Base-by-base conservation (phyloP, 2,888 invertebrate genomes). In the Sturmia bella region DNA sequence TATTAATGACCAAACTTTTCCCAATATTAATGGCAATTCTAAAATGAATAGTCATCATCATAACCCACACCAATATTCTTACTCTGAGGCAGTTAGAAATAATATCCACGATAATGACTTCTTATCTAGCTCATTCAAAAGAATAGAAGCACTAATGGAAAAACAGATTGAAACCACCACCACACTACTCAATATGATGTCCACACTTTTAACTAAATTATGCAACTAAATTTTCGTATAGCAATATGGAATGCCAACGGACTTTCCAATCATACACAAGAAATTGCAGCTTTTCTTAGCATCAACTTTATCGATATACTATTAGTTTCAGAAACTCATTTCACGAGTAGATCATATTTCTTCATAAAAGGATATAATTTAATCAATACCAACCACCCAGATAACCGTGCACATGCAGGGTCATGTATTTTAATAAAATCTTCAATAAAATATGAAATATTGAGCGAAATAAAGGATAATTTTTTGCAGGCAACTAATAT, bases 301-400 rank as follows among this genome's bases (percentile, higher is more conserved):
- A 50, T 7, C 32, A 45, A 76, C 32, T 45, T 57, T 12, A 66
- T 75, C 9, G 68, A 76, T 19, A 68, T 69, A 41, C 45, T 17
- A 24, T 37, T 75, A 54, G 56, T 76, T n/a, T 59, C 68, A 37
- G 59, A 77, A 69, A 70, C 61, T 41, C 54, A 61, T 54, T 77
- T 70, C 19, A 77, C 27, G 17, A 61, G 57, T 17, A 61, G 37
- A 52, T 37, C 27, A 27, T 76, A 68, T 48, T 76, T 68, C 19
- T 19, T 32, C n/a, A 37, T 37, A 37, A 39, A 41, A 45, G 68
- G 68, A 11, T 68, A 54, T 21, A 17, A 68, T 24, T 43, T 68
- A 56, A 41, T 54, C 21, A 52, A 54, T 5, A 66, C 37, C n/a
- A 70, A 57, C 12, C 61, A 61, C 41, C 45, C 74, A 21, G 32